phyloP scores from a whole-genome alignment of 2,113 vertebrate genomes.

The Bombycilla garrulus region DNA sequence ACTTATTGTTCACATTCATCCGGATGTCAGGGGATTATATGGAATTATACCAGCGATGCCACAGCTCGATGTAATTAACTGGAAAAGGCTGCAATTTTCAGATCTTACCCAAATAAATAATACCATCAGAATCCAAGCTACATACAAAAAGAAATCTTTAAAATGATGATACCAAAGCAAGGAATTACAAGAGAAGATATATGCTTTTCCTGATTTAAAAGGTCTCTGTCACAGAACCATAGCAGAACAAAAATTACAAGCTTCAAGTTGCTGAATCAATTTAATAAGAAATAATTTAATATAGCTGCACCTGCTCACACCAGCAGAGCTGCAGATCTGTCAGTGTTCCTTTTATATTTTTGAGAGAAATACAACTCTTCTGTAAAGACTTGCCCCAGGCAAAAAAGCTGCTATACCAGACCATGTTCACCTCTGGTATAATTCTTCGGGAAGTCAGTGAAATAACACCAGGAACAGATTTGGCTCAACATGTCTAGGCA shows the following conservation, averaged over 20 bases:
- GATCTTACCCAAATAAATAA: constrained; percentile 20
- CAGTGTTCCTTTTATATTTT: constrained; percentile 59
- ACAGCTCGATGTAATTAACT: constrained; percentile 19
- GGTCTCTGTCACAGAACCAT: constrained; percentile 13
- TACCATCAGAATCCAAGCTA: neutral
- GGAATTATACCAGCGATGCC: constrained; percentile 3
- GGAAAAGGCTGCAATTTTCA: constrained; percentile 14
- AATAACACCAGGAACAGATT: constrained; percentile 56
- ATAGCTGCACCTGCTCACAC: constrained; percentile 65
- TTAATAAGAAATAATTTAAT: constrained; percentile 71
- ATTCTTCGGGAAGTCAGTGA: constrained; percentile 14
- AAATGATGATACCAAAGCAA: neutral
- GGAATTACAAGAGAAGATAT: neutral
- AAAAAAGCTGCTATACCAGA: constrained; percentile 53
- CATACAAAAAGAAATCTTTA: neutral
- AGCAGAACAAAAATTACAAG: constrained; percentile 56
- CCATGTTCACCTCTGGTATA: constrained; percentile 47
- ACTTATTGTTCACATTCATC: constrained; percentile 2
- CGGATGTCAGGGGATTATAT: constrained; percentile 10
- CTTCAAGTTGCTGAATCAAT: constrained; percentile 62
- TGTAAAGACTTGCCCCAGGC: constrained; percentile 52
- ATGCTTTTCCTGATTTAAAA: neutral
- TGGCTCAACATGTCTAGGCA: constrained; percentile 50
- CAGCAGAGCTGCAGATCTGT: constrained; percentile 60
- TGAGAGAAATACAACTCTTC: constrained; percentile 60